Evolutionary conservation across 2,888 invertebrate species (phyloP).

Genomic region (Ormyrus labotus): DNA sequence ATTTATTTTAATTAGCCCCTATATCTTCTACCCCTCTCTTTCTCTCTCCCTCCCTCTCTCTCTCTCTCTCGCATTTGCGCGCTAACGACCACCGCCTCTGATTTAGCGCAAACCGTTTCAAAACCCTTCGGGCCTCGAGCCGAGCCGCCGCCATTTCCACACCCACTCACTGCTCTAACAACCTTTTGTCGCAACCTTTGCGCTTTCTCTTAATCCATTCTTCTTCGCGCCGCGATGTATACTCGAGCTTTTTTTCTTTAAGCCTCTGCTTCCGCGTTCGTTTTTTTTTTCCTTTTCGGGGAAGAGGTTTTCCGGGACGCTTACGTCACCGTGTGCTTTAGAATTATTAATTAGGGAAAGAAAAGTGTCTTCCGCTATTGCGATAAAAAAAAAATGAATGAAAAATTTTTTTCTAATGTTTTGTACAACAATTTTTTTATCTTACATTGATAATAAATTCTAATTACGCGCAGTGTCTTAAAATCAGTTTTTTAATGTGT

Average conservation of each 20-base stretch:
- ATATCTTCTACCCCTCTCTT: slow-evolving; percentile 68
- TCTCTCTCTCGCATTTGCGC: slow-evolving; percentile 13
- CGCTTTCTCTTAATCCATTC: slow-evolving; percentile 34
- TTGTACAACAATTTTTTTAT: too few species aligned
- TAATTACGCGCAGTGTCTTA: too few species aligned
- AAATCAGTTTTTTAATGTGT: too few species aligned
- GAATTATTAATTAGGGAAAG: too few species aligned
- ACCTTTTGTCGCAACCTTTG: slow-evolving; percentile 52
- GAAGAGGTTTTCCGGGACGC: too few species aligned
- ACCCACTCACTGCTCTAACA: slow-evolving; percentile 12
- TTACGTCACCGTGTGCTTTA: too few species aligned
- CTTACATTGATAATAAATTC: too few species aligned
- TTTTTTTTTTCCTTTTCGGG: background rate
- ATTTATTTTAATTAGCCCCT: slow-evolving; percentile 76
- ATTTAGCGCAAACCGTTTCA: slow-evolving; percentile 68
- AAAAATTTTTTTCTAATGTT: too few species aligned
- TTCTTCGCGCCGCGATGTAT: background rate
- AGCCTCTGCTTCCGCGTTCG: background rate
- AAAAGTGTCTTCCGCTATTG: too few species aligned
- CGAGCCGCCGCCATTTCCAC: slow-evolving; percentile 15
- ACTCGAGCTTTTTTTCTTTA: background rate
- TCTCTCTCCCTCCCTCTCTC: too few species aligned
- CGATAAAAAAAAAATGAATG: too few species aligned
- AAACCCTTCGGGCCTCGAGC: slow-evolving; percentile 51
- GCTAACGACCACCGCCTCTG: slow-evolving; percentile 72